phyloP scores from a whole-genome alignment of 2,797 vertebrate genomes.

The Leucoraja ocellata region DNA sequence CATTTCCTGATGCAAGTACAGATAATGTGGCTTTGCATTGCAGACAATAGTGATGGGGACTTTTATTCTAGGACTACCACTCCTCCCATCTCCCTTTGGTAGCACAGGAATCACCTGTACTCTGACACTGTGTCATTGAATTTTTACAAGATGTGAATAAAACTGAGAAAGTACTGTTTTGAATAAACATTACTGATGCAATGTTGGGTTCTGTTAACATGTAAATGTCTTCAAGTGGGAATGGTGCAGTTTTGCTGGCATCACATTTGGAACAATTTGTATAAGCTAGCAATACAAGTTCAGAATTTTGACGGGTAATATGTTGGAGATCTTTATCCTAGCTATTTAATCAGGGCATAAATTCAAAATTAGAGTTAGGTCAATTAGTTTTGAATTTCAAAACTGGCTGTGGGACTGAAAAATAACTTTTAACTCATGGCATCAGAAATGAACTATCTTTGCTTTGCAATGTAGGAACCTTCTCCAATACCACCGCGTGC shows the following conservation, averaged over 20 bases:
- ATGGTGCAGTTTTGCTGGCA: background rate
- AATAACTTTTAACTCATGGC: background rate
- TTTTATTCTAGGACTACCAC: too few species aligned
- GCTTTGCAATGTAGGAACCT: slow-evolving; percentile 43
- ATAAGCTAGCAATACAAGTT: background rate
- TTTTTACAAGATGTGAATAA: background rate
- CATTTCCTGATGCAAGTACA: too few species aligned
- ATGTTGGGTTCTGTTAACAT: background rate
- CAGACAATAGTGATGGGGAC: too few species aligned
- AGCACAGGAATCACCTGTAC: background rate
- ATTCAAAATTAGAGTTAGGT: background rate
- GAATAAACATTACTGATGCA: background rate
- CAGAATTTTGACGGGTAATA: background rate
- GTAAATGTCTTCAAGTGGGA: background rate
- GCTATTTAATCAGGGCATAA: background rate
- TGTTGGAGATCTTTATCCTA: background rate
- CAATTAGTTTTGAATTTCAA: background rate
- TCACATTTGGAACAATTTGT: background rate
- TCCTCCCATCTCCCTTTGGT: too few species aligned
- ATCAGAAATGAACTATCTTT: background rate
- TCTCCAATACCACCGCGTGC: slow-evolving; percentile 37
- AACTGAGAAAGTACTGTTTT: background rate
- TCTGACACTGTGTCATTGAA: background rate
- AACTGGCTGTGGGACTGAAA: background rate
- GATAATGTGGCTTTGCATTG: too few species aligned